Percentiles rank a stretch among this genome's conserved stretches.
Conservation (phyloP, 2,797 vertebrate species). For the Tenualosa ilisha region DNA sequence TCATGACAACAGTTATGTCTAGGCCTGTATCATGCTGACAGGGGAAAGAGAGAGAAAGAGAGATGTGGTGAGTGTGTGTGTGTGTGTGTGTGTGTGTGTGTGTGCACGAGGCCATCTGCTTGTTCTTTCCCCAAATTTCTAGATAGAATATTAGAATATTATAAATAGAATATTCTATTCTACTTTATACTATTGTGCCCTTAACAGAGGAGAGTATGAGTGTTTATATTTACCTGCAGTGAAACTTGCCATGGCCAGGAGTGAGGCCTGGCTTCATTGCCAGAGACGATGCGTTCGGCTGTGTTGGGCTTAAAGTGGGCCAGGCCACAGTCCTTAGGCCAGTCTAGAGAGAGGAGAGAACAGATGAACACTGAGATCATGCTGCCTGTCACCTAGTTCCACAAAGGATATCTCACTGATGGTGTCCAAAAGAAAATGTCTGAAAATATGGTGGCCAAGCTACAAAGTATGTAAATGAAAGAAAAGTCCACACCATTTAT, state of each 20-base stretch:
- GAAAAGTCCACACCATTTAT: too few species aligned
- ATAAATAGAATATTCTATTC: too few species aligned
- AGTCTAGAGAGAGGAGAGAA: slow-evolving; percentile 62
- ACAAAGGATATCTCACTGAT: background rate
- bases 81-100: too few species aligned
- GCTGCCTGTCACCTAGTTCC: background rate
- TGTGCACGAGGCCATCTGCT: too few species aligned
- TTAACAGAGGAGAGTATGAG: background rate
- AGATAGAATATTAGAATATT: too few species aligned
- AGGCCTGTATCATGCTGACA: too few species aligned
- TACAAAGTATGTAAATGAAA: too few species aligned
- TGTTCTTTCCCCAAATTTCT: too few species aligned
- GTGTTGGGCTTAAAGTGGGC: slow-evolving; percentile 78
- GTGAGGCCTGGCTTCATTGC: slow-evolving; percentile 75
- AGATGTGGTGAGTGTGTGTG: too few species aligned
- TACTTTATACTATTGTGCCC: background rate
- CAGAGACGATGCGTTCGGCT: slow-evolving; percentile 74
- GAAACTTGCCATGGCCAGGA: slow-evolving; percentile 84
- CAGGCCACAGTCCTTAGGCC: slow-evolving; percentile 78
- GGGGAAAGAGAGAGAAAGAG: too few species aligned
- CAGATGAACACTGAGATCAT: background rate
- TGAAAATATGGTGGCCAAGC: background rate
- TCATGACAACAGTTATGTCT: too few species aligned
- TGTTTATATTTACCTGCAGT: slow-evolving; percentile 70
- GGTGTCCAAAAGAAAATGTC: background rate